Conservation (phyloP, 2,888 invertebrate species). For the Rhagonycha fulva region DNA sequence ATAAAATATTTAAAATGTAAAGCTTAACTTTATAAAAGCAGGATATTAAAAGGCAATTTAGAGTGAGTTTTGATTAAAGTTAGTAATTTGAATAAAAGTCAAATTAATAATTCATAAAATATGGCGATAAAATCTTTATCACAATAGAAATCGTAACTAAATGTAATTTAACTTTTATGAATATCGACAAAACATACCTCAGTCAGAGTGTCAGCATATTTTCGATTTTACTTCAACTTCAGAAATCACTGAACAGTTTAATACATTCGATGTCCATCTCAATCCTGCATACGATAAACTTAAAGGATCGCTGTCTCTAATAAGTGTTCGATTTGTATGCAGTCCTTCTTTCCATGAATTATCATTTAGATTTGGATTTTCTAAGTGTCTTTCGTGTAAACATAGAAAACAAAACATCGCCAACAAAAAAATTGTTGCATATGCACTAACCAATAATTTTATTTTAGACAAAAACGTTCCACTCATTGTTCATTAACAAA, state of each 20-base stretch:
- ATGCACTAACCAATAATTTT: constrained; percentile 15
- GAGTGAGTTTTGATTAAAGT: neutral
- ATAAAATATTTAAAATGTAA: neutral
- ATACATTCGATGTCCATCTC: constrained; percentile 17
- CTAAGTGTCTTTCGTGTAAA: constrained; percentile 7
- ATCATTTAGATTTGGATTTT: constrained; percentile 21
- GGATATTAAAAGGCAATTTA: neutral
- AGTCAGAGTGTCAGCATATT: constrained; percentile 6
- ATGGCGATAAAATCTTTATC: neutral
- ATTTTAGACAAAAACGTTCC: constrained; percentile 8
- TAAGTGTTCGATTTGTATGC: constrained; percentile 24
- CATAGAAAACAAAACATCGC: constrained; percentile 12
- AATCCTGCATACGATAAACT: constrained; percentile 22
- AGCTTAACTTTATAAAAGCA: neutral
- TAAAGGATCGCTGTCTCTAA: constrained; percentile 21
- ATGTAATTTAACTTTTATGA: neutral
- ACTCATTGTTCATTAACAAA: constrained; percentile 6
- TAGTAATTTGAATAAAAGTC: neutral
- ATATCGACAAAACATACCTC: neutral
- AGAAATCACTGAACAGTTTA: constrained; percentile 23
- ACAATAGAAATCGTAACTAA: neutral
- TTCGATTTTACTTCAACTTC: constrained; percentile 16
- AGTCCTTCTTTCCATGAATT: constrained; percentile 25
- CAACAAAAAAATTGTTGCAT: constrained; percentile 11
- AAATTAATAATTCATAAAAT: neutral